These are phyloP conservation scores for Carcina quercana DNA, from an alignment of 2,888 invertebrate genomes.

Conservation along the genomic window DNA sequence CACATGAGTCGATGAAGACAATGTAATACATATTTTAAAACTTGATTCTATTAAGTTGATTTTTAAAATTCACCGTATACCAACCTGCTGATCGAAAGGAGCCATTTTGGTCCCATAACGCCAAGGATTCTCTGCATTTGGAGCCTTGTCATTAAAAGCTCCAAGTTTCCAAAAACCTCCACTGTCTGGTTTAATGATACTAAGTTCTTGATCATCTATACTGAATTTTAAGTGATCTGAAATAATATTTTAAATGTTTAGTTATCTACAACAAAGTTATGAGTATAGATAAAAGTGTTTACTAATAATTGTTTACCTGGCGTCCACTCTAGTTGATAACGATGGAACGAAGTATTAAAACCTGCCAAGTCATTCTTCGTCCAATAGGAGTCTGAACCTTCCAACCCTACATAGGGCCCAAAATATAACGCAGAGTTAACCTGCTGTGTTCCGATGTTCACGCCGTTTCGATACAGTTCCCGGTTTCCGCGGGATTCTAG, in stretches of 20 bases:
- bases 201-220: constrained; percentile 69
- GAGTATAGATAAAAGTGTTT: background rate
- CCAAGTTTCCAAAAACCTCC: constrained; percentile 81
- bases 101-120: constrained; percentile 73
- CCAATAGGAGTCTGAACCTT: constrained; percentile 73
- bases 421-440: constrained; percentile 79
- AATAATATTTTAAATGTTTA: too few species aligned
- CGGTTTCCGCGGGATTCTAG: constrained; percentile 79
- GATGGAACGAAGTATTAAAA: constrained; percentile 75
- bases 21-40: too few species aligned
- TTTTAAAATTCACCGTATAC: too few species aligned
- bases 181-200: constrained; percentile 60
- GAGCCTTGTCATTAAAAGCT: constrained; percentile 57
- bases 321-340: constrained; percentile 80
- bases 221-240: constrained; percentile 60
- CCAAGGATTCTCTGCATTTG: constrained; percentile 74
- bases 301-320: constrained; percentile 40
- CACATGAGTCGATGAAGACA: too few species aligned
- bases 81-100: constrained; percentile 80
- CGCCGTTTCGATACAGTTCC: constrained; percentile 53
- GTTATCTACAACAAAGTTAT: too few species aligned
- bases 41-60: too few species aligned
- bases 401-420: constrained; percentile 73
- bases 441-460: constrained; percentile 74
- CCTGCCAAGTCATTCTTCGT: constrained; percentile 45